A percentile compares a stretch with the other conserved stretches of the same genome.
Conservation (phyloP, 2,888 invertebrate genomes). For the Strigamia crassipes region DNA sequence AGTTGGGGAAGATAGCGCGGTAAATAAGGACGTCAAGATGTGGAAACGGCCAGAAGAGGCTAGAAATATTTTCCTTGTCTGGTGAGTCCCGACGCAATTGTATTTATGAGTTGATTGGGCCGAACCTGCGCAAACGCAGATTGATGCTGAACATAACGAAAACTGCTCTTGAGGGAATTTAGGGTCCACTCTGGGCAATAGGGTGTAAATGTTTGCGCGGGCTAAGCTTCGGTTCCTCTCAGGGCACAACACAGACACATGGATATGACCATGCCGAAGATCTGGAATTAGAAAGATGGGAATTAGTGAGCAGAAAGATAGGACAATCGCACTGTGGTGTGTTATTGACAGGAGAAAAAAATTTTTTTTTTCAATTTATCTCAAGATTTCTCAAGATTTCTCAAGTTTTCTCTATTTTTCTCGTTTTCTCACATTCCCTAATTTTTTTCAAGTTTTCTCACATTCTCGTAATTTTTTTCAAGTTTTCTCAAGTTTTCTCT, state of each 20-base stretch:
- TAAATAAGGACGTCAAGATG: background rate
- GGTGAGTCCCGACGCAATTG: background rate
- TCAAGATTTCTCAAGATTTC: too few relatives aligned
- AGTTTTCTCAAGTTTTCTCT: too few relatives aligned
- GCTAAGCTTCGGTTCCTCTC: constrained; percentile 57
- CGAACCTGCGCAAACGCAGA: constrained; percentile 14
- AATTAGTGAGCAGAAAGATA: background rate
- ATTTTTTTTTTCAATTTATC: too few relatives aligned
- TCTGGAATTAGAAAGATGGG: constrained; percentile 54
- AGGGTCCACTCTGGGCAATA: constrained; percentile 15
- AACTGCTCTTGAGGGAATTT: constrained; percentile 12
- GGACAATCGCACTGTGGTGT: too few relatives aligned
- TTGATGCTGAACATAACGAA: constrained; percentile 11
- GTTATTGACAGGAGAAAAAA: too few relatives aligned
- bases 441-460: too few relatives aligned
- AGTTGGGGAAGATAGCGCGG: background rate
- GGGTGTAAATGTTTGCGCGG: background rate
- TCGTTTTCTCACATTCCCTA: too few relatives aligned
- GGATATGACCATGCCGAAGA: constrained; percentile 56
- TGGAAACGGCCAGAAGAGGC: background rate
- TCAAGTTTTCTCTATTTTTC: too few relatives aligned
- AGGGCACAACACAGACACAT: constrained; percentile 58
- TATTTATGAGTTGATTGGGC: constrained; percentile 14
- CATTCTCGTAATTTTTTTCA: too few relatives aligned
- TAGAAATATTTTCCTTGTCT: background rate